Conservation (phyloP, 2,888 invertebrate genomes). For the Thera obeliscata region DNA sequence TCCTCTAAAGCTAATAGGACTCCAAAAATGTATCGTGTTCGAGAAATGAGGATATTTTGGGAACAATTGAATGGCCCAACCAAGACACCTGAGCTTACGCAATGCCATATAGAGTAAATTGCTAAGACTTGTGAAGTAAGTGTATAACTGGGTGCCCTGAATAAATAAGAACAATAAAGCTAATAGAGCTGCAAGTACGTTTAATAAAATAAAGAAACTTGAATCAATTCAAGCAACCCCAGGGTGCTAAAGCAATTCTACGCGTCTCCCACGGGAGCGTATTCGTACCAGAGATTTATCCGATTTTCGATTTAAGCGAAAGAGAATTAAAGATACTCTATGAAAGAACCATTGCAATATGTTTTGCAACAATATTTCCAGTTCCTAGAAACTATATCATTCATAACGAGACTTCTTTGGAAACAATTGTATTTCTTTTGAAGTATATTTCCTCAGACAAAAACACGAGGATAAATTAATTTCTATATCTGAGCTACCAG, state of each 20-base stretch:
- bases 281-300: constrained; percentile 26
- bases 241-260: constrained; percentile 23
- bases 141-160: background rate
- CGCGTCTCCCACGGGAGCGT: constrained; percentile 19
- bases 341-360: constrained; percentile 9
- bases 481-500: constrained; percentile 5
- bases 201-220: constrained; percentile 22
- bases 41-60: constrained; percentile 14
- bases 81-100: constrained; percentile 12
- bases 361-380: constrained; percentile 5
- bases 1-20: constrained; percentile 34
- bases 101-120: background rate
- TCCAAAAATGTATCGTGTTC: constrained; percentile 33
- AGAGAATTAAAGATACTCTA: constrained; percentile 1
- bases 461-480: background rate
- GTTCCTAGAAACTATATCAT: constrained; percentile 7
- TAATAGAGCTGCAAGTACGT: background rate
- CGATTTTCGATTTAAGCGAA: constrained; percentile 16
- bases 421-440: background rate
- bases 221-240: constrained; percentile 18
- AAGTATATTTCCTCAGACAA: background rate
- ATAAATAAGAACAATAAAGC: background rate
- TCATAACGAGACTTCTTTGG: constrained; percentile 2
- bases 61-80: constrained; percentile 27
- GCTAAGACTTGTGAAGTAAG: no score